Percentiles rank a stretch among this genome's conserved stretches.
These are phyloP conservation scores for Allophyes oxyacanthae DNA, from an alignment of 2,888 invertebrate species.

Conservation along the genomic window DNA sequence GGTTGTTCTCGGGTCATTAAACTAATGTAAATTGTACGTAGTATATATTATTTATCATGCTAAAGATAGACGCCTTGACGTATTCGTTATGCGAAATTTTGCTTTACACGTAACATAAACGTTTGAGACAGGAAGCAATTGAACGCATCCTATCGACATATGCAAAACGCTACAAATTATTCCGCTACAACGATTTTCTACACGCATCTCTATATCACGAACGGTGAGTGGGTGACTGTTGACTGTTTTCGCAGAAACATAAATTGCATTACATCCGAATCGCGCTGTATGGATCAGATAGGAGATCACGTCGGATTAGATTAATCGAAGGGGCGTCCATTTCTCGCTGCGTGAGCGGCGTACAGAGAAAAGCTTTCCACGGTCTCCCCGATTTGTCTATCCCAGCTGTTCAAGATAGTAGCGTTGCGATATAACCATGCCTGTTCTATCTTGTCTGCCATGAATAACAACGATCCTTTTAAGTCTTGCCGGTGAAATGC, in stretches of 20 bases:
- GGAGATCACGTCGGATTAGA: conserved; percentile 67
- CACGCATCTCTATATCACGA: conserved; percentile 63
- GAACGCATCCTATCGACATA: conserved; percentile 67
- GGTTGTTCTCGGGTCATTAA: conserved; percentile 43
- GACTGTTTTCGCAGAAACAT: conserved; percentile 50
- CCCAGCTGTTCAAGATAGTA: conserved; percentile 63
- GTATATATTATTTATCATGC: conserved; percentile 28
- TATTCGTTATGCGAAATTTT: conserved; percentile 62
- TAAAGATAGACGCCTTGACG: conserved; percentile 36
- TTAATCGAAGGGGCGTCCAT: conserved; percentile 65
- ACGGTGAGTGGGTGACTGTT: conserved; percentile 43
- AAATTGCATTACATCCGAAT: conserved; percentile 51
- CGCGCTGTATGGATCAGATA: conserved; percentile 60
- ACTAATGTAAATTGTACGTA: conserved; percentile 49
- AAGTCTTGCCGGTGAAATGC: conserved; percentile 20
- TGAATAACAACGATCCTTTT: conserved; percentile 19
- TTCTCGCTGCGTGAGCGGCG: conserved; percentile 64
- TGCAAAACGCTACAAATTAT: conserved; percentile 72
- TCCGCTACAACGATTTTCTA: conserved; percentile 69
- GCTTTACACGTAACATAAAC: conserved; percentile 63
- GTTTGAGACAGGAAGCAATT: conserved; percentile 71
- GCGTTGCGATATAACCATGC: conserved; percentile 62
- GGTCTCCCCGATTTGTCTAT: conserved; percentile 70
- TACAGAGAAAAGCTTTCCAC: conserved; percentile 67
- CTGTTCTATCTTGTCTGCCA: conserved; percentile 16